Base-by-base conservation (phyloP, 2,113 vertebrate genomes). In the Pithys albifrons region DNA sequence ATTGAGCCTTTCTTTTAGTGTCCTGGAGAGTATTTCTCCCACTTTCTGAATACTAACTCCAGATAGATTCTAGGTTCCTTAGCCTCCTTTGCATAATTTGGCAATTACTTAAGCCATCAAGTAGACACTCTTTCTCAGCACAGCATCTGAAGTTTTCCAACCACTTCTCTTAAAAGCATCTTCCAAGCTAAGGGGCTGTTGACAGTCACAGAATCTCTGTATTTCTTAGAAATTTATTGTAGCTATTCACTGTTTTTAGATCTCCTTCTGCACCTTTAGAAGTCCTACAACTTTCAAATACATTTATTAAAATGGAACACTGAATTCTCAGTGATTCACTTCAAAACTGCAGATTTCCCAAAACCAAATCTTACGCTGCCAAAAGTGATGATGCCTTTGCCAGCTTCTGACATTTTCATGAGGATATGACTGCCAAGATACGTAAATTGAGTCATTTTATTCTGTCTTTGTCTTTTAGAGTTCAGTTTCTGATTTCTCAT, bases 271-370 rank as follows among this genome's bases (percentile, higher is more conserved):
- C 10, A 23, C 49, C 85, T 88, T 82, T 58, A 83, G 65, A 87
- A 78, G 37, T n/a, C 28, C 10, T 73, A 51, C 39, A 85, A 65
- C 25, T 45, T 93, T 54, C 58, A 89, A 91, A 77, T 54, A 14
- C 33, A 12, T 33, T 28, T 83, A 80, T 90, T 85, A 80, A 88
- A 93, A 70, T 10, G 19, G 61, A 69, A 91, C 41, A 29, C 66
- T n/a, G 23, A 73, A 29, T 3, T 80, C 73, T 58, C 66, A 58
- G 54, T 82, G 37, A 66, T 91, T 87, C 43, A 84, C 25, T 96
- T 88, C 43, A 70, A 82, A 52, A 88, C 75, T 83, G 41, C 67
- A 94, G 35, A 83, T 79, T 95, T 96, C 94, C 71, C 85, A 52
- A 88, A 91, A 91, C 2, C 78, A 85, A 85, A 90, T 10, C 31